A percentile compares a stretch with the other conserved stretches of the same genome.
These are phyloP conservation scores for Melangyna quadrimaculata DNA, from an alignment of 2,888 invertebrate species.

Conservation along the genomic window DNA sequence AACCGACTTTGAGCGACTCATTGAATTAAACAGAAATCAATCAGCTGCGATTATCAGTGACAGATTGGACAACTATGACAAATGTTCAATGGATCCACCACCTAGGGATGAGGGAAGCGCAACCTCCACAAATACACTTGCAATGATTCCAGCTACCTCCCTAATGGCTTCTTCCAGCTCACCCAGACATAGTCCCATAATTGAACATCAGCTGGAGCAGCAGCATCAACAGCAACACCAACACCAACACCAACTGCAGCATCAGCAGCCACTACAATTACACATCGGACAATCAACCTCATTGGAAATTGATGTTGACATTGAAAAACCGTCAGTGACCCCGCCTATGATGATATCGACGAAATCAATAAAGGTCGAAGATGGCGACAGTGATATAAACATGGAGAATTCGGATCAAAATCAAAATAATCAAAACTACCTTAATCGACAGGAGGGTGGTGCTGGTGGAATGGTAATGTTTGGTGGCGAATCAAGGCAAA, in stretches of 20 bases:
- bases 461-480: constrained; percentile 26
- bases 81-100: constrained; percentile 61
- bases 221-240: constrained; percentile 71
- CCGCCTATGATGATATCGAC: constrained; percentile 72
- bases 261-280: constrained; percentile 74
- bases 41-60: constrained; percentile 58
- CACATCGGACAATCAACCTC: constrained; percentile 65
- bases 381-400: constrained; percentile 62
- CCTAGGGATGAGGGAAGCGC: constrained; percentile 69
- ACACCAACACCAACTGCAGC: constrained; percentile 65
- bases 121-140: constrained; percentile 36
- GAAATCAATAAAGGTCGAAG: constrained; percentile 72
- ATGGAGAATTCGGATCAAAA: constrained; percentile 72
- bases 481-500: constrained; percentile 72
- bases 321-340: constrained; percentile 55
- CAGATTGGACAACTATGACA: constrained; percentile 63
- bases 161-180: constrained; percentile 38
- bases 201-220: constrained; percentile 59
- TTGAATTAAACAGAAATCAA: constrained; percentile 78
- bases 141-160: constrained; percentile 42
- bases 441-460: constrained; percentile 72
- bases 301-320: constrained; percentile 69
- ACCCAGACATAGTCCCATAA: constrained; percentile 52
- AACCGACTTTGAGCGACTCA: constrained; percentile 79
- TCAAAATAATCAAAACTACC: constrained; percentile 75